These are phyloP conservation scores for Cynocephalus volans DNA, from an alignment of 2,113 vertebrate species.

Conservation along the genomic window DNA sequence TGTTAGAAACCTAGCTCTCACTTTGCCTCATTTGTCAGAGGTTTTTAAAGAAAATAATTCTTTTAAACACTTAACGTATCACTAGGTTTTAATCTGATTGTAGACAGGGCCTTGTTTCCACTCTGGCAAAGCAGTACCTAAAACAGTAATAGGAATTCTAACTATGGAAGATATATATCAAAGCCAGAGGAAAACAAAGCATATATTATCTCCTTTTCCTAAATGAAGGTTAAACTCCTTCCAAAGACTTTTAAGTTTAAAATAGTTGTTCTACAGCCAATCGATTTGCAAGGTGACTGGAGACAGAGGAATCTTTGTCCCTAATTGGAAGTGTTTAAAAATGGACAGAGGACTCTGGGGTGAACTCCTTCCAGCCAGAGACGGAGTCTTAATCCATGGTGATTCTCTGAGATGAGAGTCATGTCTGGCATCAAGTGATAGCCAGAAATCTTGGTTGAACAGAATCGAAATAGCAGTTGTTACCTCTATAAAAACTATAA, in stretches of 20 bases:
- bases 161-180: not conserved
- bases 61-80: not conserved
- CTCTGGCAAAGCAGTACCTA: not conserved
- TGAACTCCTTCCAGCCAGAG: not conserved
- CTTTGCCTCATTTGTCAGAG: conserved; percentile 8
- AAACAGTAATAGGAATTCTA: conserved; percentile 59
- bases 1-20: not conserved
- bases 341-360: not conserved
- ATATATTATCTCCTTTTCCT: conserved; percentile 20
- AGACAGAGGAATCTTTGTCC: conserved; percentile 14
- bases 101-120: conserved; percentile 8
- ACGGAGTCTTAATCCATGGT: not conserved
- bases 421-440: not conserved
- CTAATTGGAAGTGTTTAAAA: conserved; percentile 1
- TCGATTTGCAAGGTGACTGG: not conserved
- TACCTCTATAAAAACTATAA: not conserved
- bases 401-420: not conserved
- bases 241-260: conserved; percentile 65
- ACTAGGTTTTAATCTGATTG: not conserved
- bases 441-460: not conserved
- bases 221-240: conserved; percentile 49
- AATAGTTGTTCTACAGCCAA: conserved; percentile 38
- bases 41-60: conserved; percentile 44
- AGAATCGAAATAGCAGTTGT: conserved; percentile 11
- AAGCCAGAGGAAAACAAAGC: conserved; percentile 42